Evolutionary conservation across 2,113 vertebrate species (phyloP), one percentile per base, ranked within the genome.

Genomic region (Glareola pratincola): DNA sequence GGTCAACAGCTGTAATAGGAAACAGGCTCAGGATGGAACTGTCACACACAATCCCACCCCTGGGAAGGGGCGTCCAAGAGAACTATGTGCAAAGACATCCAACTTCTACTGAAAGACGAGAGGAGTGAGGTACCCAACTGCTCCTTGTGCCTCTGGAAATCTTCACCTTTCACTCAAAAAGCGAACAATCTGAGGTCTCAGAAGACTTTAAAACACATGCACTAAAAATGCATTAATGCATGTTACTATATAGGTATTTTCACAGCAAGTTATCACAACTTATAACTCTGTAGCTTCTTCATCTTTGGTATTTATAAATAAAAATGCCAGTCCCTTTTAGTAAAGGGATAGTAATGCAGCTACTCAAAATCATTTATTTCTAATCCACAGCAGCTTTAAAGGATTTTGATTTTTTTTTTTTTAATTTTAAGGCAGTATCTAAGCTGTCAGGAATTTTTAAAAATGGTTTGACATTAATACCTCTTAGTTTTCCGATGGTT

Each of bases 261-360:
- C 86, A 86, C 90, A 95, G 92, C 79, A 68, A 23, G 27, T 85
- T 43, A 37, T 5, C 68, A 39, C 92, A 78, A 43, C 16, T 64
- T 54, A 3, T 1, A 83, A 37, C 21, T 34, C 26, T 56, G 36
- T 13, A 29, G 34, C 43, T 95, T 76, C 67, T 39, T 92, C 68
- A 66, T 96, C 96, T 96, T 97, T 97, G 95, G 96, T 95, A 95
- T 85, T 87, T 72, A 34, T 64, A 75, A 89, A 60, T 67, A 92
- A 94, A 94, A 88, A 72, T 5, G 29, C 73, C 73, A 64, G 69
- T 91, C 96, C 95, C 95, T 95, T 95, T 89, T 51, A 69, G 36
- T 29, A 41, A 89, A 92, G 83, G 91, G 80, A 63, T 64, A 56
- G 51, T 14, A 75, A 89, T 66, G 64, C 66, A 95, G 84, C 86